phyloP scores from a whole-genome alignment of 2,113 vertebrate species.

The Platichthys flesus region DNA sequence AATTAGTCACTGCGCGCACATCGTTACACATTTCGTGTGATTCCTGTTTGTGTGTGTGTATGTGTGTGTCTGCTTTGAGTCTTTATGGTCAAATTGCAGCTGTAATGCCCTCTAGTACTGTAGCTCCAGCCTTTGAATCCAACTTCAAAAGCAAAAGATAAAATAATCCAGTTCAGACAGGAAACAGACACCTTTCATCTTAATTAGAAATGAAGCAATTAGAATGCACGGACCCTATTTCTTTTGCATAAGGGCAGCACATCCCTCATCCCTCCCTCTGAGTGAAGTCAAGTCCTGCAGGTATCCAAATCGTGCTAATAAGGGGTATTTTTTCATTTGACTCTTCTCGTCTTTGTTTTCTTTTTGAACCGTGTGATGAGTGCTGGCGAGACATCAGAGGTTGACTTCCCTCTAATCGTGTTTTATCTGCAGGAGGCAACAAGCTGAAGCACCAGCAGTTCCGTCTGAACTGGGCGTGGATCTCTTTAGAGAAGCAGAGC shows the following conservation, averaged over 20 bases:
- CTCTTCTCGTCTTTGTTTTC: neutral
- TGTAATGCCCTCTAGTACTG: conserved; percentile 60
- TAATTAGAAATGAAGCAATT: conserved; percentile 79
- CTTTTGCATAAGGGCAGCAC: conserved; percentile 32
- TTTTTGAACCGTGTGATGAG: neutral
- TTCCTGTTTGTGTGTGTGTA: conserved; percentile 36
- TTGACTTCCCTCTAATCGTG: neutral
- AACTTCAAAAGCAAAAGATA: conserved; percentile 71
- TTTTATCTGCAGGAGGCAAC: conserved; percentile 89
- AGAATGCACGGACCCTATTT: conserved; percentile 43
- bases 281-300: conserved; percentile 43
- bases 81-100: conserved; percentile 66
- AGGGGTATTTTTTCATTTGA: conserved; percentile 16
- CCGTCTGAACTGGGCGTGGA: conserved; percentile 95
- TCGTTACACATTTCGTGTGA: conserved; percentile 36
- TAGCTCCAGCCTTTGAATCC: conserved; percentile 66
- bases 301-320: conserved; percentile 36
- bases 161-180: conserved; percentile 61
- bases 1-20: conserved; percentile 11
- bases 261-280: conserved; percentile 43
- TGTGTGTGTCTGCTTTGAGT: conserved; percentile 41
- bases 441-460: conserved; percentile 91
- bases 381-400: neutral
- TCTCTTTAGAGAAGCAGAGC: conserved; percentile 92
- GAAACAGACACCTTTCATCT: conserved; percentile 71